These are phyloP conservation scores for Dryococelus australis DNA, from an alignment of 2,888 invertebrate genomes.

Conservation along the genomic window DNA sequence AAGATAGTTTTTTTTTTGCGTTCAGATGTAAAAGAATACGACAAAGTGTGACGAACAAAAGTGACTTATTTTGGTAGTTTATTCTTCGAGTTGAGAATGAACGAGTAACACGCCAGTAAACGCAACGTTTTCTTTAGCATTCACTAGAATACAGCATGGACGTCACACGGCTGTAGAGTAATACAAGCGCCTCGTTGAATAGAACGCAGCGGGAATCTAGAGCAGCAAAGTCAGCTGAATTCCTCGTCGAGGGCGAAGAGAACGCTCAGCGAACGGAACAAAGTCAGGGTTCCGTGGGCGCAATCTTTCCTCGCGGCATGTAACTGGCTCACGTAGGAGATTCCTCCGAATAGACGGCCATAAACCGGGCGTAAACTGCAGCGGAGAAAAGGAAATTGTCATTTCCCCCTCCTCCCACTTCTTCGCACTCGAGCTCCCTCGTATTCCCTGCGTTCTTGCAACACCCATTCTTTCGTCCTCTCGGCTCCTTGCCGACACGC, in stretches of 20 bases:
- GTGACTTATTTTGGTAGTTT: no score
- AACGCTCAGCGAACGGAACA: neutral
- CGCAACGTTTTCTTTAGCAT: no score
- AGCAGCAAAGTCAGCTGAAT: neutral
- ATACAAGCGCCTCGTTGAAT: neutral
- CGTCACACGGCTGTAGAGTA: no score
- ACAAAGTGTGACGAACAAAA: no score
- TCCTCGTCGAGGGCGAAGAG: neutral
- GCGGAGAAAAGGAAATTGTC: constrained; percentile 7
- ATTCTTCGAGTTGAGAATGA: no score
- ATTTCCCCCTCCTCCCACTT: neutral
- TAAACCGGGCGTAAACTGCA: neutral
- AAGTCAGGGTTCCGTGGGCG: neutral
- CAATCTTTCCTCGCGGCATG: neutral
- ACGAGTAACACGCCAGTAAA: no score
- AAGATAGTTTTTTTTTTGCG: no score
- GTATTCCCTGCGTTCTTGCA: neutral
- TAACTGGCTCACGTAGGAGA: neutral
- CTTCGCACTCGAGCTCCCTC: neutral
- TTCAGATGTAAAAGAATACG: no score
- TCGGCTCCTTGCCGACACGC: neutral
- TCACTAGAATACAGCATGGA: no score
- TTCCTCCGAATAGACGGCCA: neutral
- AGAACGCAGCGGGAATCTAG: neutral
- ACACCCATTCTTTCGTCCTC: neutral